Percentiles rank a stretch among this genome's conserved stretches.
These are phyloP conservation scores for Dryadula phaetusa DNA, from an alignment of 2,888 invertebrate genomes.

Conservation along the genomic window DNA sequence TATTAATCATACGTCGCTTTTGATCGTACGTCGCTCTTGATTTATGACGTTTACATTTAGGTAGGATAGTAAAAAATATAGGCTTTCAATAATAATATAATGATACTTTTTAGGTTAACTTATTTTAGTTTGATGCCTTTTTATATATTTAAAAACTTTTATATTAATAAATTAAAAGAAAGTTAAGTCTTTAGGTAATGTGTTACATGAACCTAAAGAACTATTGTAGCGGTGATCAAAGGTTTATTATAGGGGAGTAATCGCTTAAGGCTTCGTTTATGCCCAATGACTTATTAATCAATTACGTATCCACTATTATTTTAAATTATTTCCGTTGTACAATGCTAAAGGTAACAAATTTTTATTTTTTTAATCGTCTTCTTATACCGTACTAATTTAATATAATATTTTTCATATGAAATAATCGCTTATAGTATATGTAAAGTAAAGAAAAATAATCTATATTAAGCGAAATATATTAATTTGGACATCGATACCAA, in stretches of 20 bases:
- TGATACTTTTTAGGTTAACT: background rate
- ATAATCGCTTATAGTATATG: too few relatives aligned
- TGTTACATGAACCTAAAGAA: conserved; percentile 5
- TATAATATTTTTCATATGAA: too few relatives aligned
- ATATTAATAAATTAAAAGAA: background rate
- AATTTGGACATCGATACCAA: too few relatives aligned
- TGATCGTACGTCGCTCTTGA: conserved; percentile 8
- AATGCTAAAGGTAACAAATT: background rate
- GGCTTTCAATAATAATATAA: background rate
- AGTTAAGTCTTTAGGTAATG: background rate
- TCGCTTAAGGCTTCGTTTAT: background rate
- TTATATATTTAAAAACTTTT: background rate
- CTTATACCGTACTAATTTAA: too few relatives aligned
- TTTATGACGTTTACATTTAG: background rate
- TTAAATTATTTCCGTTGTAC: background rate
- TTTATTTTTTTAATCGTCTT: background rate
- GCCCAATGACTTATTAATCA: background rate
- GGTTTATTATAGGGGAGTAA: conserved; percentile 5
- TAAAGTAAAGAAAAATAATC: too few relatives aligned
- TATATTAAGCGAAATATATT: too few relatives aligned
- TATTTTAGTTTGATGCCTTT: background rate
- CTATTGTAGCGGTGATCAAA: background rate
- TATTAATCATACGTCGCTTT: conserved; percentile 5
- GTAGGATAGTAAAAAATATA: conserved; percentile 4
- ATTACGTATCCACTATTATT: background rate